Evolutionary conservation across 2,797 vertebrate genomes (phyloP), one percentile per base, ranked within the genome.

Genomic region (Anabas testudineus): DNA sequence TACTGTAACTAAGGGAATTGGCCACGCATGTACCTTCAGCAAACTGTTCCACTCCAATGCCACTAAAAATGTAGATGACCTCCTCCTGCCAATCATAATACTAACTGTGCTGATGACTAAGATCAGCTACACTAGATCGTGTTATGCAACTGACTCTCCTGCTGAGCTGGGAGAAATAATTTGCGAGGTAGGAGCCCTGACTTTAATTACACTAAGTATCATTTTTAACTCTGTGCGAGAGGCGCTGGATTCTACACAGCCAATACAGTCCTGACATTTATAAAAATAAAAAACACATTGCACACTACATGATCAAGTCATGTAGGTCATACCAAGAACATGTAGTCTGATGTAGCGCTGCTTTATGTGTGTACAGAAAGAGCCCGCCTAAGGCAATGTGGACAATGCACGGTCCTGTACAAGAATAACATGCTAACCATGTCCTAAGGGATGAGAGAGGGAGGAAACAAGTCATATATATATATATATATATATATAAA

Each of bases 141-240:
- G 78, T 89, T 88, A 87, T 82, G 77, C 66, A 90, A 88, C 74
- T 1, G 59, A 24, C 71, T 78, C 80, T 84, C 82, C 81, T 76
- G 87, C 84, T 82, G 84, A 89, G 83, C 71, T 15, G 15, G 71
- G 81, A 72, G 78, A 80, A 87, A 87, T 87, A 3, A 69, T 79
- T 70, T 79, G 75, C 55, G n/a, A 81, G 45, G 73, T 26, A 63
- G 68, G 55, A 78, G 78, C 57, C 77, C 59, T 19, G 51, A 79
- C 73, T 84, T 86, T 88, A 90, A 90, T 89, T 86, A 88, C 78
- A 72, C 65, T 39, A 49, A 65, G 68, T 67, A 68, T 85, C 62
- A 43, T 76, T 57, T 83, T 81, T 59, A 74, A 69, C 69, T 45
- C 1, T 21, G 64, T 18, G 61, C 10, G 76, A 69, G 48, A 60